These are phyloP conservation scores for Pantherophis guttatus DNA, from an alignment of 2,113 vertebrate genomes.

Conservation along the genomic window DNA sequence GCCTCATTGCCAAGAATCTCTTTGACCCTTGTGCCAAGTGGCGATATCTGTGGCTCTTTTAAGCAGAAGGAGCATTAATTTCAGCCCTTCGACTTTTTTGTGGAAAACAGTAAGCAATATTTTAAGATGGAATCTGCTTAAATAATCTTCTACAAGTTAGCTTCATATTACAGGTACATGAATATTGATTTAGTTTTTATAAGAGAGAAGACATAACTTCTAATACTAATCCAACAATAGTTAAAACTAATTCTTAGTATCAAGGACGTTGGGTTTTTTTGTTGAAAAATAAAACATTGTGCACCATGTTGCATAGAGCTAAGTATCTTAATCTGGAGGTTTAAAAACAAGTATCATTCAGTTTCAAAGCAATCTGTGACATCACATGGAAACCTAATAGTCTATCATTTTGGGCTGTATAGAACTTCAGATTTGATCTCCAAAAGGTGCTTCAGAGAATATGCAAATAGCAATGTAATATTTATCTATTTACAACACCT, in stretches of 20 bases:
- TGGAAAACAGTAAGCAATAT: background rate
- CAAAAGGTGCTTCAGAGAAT: background rate
- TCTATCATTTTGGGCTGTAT: background rate
- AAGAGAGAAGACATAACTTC: background rate
- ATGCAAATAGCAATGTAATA: background rate
- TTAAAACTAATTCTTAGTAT: background rate
- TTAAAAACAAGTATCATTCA: background rate
- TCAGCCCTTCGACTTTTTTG: background rate
- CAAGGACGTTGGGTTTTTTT: background rate
- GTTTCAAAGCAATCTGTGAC: background rate
- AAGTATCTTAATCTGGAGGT: background rate
- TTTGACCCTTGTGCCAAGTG: background rate
- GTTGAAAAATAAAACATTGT: background rate
- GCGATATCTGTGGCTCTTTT: background rate
- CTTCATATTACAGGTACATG: background rate
- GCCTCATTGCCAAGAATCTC: background rate
- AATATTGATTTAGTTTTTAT: background rate
- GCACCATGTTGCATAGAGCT: background rate
- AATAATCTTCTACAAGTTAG: background rate
- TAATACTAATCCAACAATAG: background rate
- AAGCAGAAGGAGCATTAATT: background rate
- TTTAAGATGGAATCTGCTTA: background rate
- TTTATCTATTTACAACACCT: background rate
- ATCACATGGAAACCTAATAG: background rate
- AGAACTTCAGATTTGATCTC: background rate